Evolutionary conservation across 2,113 vertebrate genomes (phyloP).

Genomic region (Phocoena sinus): DNA sequence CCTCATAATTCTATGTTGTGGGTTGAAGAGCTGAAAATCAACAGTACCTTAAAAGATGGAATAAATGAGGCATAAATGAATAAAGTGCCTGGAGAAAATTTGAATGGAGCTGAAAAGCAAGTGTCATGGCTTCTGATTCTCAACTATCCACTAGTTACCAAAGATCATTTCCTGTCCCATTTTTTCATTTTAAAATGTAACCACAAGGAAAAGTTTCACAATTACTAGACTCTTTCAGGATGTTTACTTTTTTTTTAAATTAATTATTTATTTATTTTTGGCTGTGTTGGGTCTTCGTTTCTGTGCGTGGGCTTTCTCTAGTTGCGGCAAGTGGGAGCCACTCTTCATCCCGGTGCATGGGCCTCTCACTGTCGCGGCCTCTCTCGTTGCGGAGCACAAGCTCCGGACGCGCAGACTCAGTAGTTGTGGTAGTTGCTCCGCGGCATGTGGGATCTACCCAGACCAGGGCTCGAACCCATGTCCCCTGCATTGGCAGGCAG

Average conservation of each 20-base stretch:
- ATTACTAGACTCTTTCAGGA: neutral
- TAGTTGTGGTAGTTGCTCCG: too few relatives aligned
- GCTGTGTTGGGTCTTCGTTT: too few relatives aligned
- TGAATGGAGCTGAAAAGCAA: neutral
- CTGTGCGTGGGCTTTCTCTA: too few relatives aligned
- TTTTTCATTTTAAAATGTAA: neutral
- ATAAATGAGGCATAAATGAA: neutral
- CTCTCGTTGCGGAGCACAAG: too few relatives aligned
- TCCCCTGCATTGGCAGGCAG: too few relatives aligned
- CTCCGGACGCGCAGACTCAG: too few relatives aligned
- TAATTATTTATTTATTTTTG: too few relatives aligned
- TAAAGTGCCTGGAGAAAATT: neutral
- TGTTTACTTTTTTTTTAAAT: neutral
- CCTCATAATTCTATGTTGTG: neutral
- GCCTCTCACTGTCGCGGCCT: too few relatives aligned
- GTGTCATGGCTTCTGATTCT: neutral
- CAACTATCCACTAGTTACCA: neutral
- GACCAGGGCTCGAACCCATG: too few relatives aligned
- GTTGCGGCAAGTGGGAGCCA: too few relatives aligned
- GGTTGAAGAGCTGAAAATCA: neutral
- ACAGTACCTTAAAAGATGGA: neutral
- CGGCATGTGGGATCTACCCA: too few relatives aligned
- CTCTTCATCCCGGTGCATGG: accelerated
- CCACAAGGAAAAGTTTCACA: neutral
- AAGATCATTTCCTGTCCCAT: neutral